phyloP scores from a whole-genome alignment of 2,113 vertebrate genomes.

The Takifugu bimaculatus region DNA sequence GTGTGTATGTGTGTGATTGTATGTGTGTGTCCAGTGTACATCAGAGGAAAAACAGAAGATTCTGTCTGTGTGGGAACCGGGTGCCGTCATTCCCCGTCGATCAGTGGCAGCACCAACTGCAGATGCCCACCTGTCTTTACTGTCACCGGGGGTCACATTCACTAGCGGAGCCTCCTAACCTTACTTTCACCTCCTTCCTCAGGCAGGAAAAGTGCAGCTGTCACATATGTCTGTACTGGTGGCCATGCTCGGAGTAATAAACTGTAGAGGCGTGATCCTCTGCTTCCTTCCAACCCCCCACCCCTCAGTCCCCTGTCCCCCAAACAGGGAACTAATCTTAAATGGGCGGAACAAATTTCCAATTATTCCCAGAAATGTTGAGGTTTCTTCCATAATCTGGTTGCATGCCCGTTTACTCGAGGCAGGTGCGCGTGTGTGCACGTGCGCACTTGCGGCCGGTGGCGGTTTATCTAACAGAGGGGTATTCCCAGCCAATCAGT shows the following conservation, averaged over 20 bases:
- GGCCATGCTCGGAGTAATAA: slow-evolving; percentile 24
- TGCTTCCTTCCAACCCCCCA: not conserved
- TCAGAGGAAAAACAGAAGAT: slow-evolving; percentile 56
- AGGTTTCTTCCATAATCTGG: not conserved
- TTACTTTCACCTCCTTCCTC: slow-evolving; percentile 7
- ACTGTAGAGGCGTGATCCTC: slow-evolving; percentile 1
- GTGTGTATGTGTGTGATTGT: slow-evolving; percentile 19
- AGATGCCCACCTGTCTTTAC: slow-evolving; percentile 38
- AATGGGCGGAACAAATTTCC: not conserved
- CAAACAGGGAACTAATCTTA: no score
- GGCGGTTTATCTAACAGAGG: slow-evolving; percentile 55
- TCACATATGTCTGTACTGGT: slow-evolving; percentile 17
- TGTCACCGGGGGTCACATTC: slow-evolving; percentile 17
- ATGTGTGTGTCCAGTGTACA: slow-evolving; percentile 36
- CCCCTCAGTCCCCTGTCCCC: not conserved
- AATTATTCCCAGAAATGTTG: not conserved
- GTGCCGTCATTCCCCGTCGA: not conserved
- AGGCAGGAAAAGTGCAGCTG: slow-evolving; percentile 40
- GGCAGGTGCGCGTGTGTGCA: slow-evolving; percentile 46
- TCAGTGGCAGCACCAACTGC: slow-evolving; percentile 12
- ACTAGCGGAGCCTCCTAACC: slow-evolving; percentile 10
- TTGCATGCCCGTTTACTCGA: slow-evolving; percentile 29
- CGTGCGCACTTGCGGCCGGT: slow-evolving; percentile 38
- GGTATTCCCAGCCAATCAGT: slow-evolving; percentile 63
- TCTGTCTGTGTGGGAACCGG: slow-evolving; percentile 32